Percentiles rank a stretch among this genome's conserved stretches.
These are phyloP conservation scores for Paramormyrops kingsleyae DNA, from an alignment of 2,113 vertebrate genomes.

Conservation along the genomic window DNA sequence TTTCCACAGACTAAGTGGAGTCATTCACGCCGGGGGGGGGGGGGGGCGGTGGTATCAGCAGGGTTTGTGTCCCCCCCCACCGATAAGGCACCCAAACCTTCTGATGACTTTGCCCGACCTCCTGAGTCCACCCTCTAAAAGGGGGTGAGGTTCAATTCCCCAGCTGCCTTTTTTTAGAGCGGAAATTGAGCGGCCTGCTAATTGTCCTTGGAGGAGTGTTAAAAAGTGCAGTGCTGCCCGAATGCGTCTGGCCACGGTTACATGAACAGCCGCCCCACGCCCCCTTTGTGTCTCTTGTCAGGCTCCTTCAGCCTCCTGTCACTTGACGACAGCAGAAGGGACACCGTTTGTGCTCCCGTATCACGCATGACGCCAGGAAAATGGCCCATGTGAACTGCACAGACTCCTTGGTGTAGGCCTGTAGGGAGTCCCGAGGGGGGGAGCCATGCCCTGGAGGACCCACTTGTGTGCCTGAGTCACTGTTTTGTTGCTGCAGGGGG, in stretches of 20 bases:
- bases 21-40: conserved; percentile 37
- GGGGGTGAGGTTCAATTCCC: neutral
- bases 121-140: neutral
- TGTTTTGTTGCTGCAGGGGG: neutral
- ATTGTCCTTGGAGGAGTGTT: neutral
- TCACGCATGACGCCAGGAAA: no score
- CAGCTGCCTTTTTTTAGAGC: neutral
- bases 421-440: neutral
- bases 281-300: neutral
- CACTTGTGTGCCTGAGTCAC: neutral
- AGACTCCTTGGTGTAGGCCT: neutral
- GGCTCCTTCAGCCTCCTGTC: no score
- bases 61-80: conserved; percentile 34
- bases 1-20: conserved; percentile 45
- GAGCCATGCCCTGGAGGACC: neutral
- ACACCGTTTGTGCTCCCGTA: neutral
- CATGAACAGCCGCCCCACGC: neutral
- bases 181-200: neutral
- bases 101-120: conserved; percentile 2
- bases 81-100: neutral
- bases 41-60: conserved; percentile 43
- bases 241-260: neutral
- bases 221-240: neutral
- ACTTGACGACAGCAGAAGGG: neutral
- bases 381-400: neutral